Percentiles rank a stretch among this genome's conserved stretches.
Evolutionary conservation across 2,888 invertebrate genomes (phyloP).

Genomic region (Chymomyza fuscimana): DNA sequence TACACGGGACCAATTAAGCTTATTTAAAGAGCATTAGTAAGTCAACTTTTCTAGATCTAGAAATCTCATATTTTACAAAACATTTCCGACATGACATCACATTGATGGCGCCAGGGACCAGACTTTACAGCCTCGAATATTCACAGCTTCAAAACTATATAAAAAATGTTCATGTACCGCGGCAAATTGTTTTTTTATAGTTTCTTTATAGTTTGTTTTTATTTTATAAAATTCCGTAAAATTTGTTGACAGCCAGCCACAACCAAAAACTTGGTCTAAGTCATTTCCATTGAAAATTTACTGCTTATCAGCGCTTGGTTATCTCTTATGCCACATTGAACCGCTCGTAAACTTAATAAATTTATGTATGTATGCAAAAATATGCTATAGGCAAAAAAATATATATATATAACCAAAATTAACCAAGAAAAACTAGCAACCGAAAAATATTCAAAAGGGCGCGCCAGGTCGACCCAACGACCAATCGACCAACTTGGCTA

Average conservation of each 20-base stretch:
- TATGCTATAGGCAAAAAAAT: constrained; percentile 1
- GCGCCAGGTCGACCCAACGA: not conserved
- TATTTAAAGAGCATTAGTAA: not conserved
- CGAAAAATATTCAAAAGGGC: constrained; percentile 6
- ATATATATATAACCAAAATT: not conserved
- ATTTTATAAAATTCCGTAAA: constrained; percentile 14
- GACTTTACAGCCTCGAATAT: not conserved
- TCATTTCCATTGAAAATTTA: constrained; percentile 1
- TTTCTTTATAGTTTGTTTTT: constrained; percentile 6
- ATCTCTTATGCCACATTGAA: constrained; percentile 23
- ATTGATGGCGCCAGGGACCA: not conserved
- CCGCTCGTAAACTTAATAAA: constrained; percentile 44
- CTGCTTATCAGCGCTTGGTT: constrained; percentile 18
- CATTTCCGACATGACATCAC: constrained; percentile 14
- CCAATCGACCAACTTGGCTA: not conserved
- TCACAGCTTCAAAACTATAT: constrained; percentile 1
- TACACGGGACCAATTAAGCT: too few relatives aligned
- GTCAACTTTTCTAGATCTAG: not conserved
- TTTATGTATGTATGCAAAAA: constrained; percentile 32
- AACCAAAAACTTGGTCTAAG: not conserved
- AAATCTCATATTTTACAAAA: not conserved
- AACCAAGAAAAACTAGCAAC: constrained; percentile 2
- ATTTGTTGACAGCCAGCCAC: constrained; percentile 14
- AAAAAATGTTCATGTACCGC: not conserved
- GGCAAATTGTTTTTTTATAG: constrained; percentile 7